Conservation (phyloP, 64 coral and sea anemone genomes). For the Montipora foliosa region DNA sequence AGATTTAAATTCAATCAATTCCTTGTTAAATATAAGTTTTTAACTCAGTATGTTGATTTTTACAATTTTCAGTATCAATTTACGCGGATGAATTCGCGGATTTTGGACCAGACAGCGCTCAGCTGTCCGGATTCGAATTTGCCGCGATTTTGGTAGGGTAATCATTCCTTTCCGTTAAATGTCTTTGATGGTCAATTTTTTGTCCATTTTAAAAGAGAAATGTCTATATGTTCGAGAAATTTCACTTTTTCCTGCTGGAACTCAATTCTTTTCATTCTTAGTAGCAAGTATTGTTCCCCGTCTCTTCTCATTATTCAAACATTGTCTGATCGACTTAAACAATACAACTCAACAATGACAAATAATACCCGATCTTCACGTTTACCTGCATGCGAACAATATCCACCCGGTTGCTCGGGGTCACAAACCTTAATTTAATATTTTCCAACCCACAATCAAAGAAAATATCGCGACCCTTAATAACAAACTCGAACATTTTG, state of each 20-base stretch:
- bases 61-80: neutral
- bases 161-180: neutral
- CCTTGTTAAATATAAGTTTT: neutral
- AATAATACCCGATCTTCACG: no score
- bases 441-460: no score
- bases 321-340: neutral
- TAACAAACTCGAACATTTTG: no score
- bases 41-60: neutral
- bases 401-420: neutral
- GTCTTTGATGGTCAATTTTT: neutral
- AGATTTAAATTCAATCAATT: neutral
- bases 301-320: neutral
- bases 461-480: no score
- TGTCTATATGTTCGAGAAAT: neutral
- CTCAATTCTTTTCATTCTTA: neutral
- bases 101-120: constrained; percentile 34
- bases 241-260: neutral
- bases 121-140: constrained; percentile 64
- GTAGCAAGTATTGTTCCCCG: neutral
- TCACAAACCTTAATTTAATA: neutral
- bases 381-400: neutral
- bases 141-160: constrained; percentile 35
- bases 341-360: neutral
- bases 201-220: neutral
- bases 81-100: constrained; percentile 14